Evolutionary conservation across 2,113 vertebrate species (phyloP).

Genomic region (Brachyistius frenatus): DNA sequence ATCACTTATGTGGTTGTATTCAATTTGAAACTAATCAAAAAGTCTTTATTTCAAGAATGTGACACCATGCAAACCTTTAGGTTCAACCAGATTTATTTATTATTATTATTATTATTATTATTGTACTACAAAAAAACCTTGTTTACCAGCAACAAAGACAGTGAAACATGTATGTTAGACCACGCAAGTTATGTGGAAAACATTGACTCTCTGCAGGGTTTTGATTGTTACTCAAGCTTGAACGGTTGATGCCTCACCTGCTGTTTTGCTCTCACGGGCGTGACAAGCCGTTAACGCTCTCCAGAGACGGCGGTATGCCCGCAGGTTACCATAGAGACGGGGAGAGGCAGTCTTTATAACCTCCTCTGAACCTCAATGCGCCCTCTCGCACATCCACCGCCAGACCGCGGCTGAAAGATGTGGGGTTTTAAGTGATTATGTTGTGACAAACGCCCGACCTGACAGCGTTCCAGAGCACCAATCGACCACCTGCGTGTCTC

Average conservation of each 20-base stretch:
- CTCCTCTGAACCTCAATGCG: constrained; percentile 36
- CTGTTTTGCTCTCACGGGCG: constrained; percentile 52
- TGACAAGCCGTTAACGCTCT: constrained; percentile 72
- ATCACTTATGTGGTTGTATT: no score
- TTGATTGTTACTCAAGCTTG: constrained; percentile 36
- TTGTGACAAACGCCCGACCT: constrained; percentile 12
- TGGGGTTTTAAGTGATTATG: constrained; percentile 28
- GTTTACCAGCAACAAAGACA: not conserved
- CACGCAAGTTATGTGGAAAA: not conserved
- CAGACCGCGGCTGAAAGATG: constrained; percentile 12
- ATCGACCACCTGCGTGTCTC: not conserved
- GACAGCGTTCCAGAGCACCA: constrained; percentile 13
- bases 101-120: not conserved
- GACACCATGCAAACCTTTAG: no score
- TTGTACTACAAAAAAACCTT: not conserved
- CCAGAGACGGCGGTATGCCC: constrained; percentile 59
- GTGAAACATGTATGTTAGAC: constrained; percentile 10
- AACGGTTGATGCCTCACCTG: constrained; percentile 34
- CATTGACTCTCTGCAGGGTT: constrained; percentile 1
- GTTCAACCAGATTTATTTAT: no score
- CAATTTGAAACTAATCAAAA: no score
- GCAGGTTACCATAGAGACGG: constrained; percentile 84
- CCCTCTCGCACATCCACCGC: constrained; percentile 7
- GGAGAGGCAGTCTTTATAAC: constrained; percentile 53
- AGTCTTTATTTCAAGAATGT: no score